Conservation (phyloP, 2,888 invertebrate species). For the Lypha dubia region DNA sequence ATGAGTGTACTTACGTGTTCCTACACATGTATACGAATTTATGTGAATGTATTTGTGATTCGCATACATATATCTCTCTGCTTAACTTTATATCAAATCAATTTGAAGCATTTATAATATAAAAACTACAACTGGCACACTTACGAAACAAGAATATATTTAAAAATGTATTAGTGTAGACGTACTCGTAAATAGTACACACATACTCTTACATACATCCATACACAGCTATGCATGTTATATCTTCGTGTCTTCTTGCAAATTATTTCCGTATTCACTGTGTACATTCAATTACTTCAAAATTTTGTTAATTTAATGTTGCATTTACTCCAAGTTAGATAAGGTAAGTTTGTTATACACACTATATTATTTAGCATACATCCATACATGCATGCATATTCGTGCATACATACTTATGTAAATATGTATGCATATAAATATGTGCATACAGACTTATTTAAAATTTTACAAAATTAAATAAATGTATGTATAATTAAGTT, state of each 20-base stretch:
- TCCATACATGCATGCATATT: no score
- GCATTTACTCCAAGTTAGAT: constrained; percentile 14
- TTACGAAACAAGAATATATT: constrained; percentile 6
- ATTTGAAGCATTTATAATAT: constrained; percentile 45
- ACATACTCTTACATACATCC: neutral
- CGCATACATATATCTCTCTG: neutral
- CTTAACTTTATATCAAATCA: constrained; percentile 10
- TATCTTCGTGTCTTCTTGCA: constrained; percentile 3
- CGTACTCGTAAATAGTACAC: neutral
- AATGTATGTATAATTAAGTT: constrained; percentile 39
- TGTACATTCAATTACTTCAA: constrained; percentile 50
- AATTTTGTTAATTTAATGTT: constrained; percentile 50
- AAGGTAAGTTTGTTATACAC: constrained; percentile 50
- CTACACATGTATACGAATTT: neutral
- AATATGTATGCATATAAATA: no score
- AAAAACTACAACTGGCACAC: constrained; percentile 21
- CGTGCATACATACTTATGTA: no score
- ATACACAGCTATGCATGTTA: neutral
- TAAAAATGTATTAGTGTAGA: constrained; percentile 13
- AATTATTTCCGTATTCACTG: constrained; percentile 4
- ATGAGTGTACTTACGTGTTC: neutral
- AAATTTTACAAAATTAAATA: constrained; percentile 18
- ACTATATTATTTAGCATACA: neutral
- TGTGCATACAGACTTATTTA: neutral
- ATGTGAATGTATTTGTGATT: constrained; percentile 15